Evolutionary conservation across 2,797 vertebrate genomes (phyloP), one percentile per base, ranked within the genome.

Genomic region (Melanotaenia maccullochi): DNA sequence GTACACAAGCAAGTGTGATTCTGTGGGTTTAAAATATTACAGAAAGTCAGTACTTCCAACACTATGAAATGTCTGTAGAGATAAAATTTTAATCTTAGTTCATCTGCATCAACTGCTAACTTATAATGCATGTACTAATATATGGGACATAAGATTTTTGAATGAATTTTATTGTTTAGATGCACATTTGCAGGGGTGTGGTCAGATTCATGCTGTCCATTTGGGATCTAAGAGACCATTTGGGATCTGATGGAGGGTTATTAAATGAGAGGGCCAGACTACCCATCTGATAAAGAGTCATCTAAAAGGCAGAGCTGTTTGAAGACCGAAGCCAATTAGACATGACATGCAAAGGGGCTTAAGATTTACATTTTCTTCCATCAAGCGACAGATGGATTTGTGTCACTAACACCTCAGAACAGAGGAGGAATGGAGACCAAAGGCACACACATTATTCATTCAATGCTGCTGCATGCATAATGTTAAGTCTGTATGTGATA

Each of bases 371-470:
- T 93, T 92, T 92, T 87, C 78, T 87, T 83, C 86, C 81, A 90
- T 90, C 85, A 89, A 88, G 89, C 78, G 64, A 92, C 90, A 86
- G 89, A 92, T 90, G 89, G 90, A 92, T 93, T 92, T 92, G 91
- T 91, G 90, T 91, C 90, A 91, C 75, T 76, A 88, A 85, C 38
- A 52, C 71, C 76, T 82, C 69, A 85, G 75, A 93, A 93, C 88
- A 92, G 81, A 91, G 79, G 81, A 87, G 85, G 78, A 86, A 79
- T 36, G 28, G 83, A 86, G 87, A 93, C 86, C 86, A 89, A 91
- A 93, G 85, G 70, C 85, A 80, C 4, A 57, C 71, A 79, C 78
- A 91, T 92, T 88, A 93, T 90, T 91, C 87, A 91, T 89, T 89
- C 71, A 82, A 66, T 74, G 72, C 60, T 69, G 42, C 83, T 66